phyloP scores from a whole-genome alignment of 1,140 invertebrate species.

The Lasioglossum albipes region DNA sequence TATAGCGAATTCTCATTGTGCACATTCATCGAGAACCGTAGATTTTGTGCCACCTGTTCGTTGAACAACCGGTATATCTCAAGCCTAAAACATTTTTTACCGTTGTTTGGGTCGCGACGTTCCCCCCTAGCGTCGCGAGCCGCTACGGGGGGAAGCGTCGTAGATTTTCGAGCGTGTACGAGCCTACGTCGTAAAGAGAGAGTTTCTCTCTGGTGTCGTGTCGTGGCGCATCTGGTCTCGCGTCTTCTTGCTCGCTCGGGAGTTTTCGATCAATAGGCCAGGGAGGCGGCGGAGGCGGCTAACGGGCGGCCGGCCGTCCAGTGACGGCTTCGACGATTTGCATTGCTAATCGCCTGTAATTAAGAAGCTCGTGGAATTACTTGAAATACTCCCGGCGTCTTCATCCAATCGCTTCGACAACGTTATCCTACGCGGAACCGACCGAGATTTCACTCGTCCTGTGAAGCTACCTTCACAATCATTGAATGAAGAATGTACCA shows the following conservation, averaged over 20 bases:
- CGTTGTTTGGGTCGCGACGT: no score
- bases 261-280: conserved; percentile 66
- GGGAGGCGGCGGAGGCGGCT: conserved; percentile 52
- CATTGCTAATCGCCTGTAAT: conserved; percentile 38
- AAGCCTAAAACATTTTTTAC: no score
- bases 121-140: no score
- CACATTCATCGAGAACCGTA: no score
- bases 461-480: neutral
- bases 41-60: no score
- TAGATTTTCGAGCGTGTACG: no score
- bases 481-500: neutral
- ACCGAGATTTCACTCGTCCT: neutral
- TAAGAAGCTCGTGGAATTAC: conserved; percentile 1
- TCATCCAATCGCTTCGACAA: neutral
- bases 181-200: no score
- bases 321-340: conserved; percentile 55
- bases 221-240: conserved; percentile 60
- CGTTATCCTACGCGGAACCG: neutral
- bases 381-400: neutral
- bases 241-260: conserved; percentile 49
- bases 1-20: no score
- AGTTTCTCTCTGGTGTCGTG: conserved; percentile 36
- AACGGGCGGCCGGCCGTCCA: conserved; percentile 46
- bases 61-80: no score
- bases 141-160: no score